phyloP scores from a whole-genome alignment of 2,888 invertebrate species.

The Diploptera punctata region DNA sequence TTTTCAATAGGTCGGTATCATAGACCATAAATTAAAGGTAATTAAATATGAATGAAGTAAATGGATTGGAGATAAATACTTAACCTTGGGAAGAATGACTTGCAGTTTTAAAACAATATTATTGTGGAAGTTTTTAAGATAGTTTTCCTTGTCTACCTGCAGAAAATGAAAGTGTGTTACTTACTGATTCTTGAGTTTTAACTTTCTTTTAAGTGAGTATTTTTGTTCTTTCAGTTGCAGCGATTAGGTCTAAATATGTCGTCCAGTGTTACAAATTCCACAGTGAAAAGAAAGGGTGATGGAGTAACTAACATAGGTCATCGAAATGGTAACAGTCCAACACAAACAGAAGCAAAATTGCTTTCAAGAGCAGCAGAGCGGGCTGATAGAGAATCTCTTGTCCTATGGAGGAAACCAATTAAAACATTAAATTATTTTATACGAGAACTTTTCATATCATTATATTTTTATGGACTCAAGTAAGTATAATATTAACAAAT shows the following conservation, averaged over 20 bases:
- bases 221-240: slow-evolving; percentile 63
- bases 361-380: slow-evolving; percentile 55
- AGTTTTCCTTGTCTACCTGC: too few species aligned
- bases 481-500: too few species aligned
- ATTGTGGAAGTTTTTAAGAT: too few species aligned
- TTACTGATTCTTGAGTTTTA: too few species aligned
- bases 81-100: too few species aligned
- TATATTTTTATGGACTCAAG: slow-evolving; percentile 65
- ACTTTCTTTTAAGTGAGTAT: background rate
- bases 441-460: slow-evolving; percentile 72
- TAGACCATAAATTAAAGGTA: too few species aligned
- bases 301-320: slow-evolving; percentile 42
- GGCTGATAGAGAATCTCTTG: slow-evolving; percentile 69
- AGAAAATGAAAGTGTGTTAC: too few species aligned
- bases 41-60: too few species aligned
- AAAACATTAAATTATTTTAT: slow-evolving; percentile 81
- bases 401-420: slow-evolving; percentile 83
- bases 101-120: too few species aligned
- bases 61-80: too few species aligned
- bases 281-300: slow-evolving; percentile 50
- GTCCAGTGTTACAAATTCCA: slow-evolving; percentile 50
- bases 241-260: slow-evolving; percentile 70
- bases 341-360: background rate
- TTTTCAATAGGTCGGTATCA: too few species aligned
- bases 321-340: slow-evolving; percentile 53